Percentiles rank a stretch among this genome's conserved stretches.
These are phyloP conservation scores for Heliopora coerulea DNA, from an alignment of 92 coral and sea anemone genomes.

Conservation along the genomic window DNA sequence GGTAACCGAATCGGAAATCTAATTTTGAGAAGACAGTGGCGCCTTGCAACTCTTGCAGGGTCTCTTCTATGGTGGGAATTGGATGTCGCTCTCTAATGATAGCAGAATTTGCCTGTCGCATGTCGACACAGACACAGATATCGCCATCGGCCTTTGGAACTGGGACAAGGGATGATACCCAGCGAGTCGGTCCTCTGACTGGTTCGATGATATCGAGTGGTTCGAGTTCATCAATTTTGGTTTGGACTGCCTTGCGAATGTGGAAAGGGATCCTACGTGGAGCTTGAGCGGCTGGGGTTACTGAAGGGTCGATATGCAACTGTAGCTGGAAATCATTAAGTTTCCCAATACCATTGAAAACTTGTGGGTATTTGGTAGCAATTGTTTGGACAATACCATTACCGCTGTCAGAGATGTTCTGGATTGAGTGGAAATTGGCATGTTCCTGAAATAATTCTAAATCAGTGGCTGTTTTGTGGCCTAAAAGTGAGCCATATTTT, in stretches of 20 bases:
- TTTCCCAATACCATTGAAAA: constrained; percentile 1
- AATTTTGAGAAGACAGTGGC: no score
- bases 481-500: constrained; percentile 20
- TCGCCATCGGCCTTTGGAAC: no score
- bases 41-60: no score
- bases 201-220: no score
- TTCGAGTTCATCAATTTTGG: no score
- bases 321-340: neutral
- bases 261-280: neutral
- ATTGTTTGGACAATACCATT: neutral
- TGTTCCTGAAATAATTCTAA: constrained; percentile 11
- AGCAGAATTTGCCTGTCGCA: no score
- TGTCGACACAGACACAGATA: no score
- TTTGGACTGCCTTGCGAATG: neutral
- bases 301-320: neutral
- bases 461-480: constrained; percentile 3
- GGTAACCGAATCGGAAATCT: no score
- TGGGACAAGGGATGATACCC: no score
- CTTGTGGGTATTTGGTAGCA: neutral
- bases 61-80: no score
- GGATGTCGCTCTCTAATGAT: no score
- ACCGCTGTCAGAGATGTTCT: neutral
- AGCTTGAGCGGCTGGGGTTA: neutral
- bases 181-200: no score
- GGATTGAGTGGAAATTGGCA: neutral